phyloP scores from a whole-genome alignment of 1,140 invertebrate species.

The Acromyrmex charruanus region DNA sequence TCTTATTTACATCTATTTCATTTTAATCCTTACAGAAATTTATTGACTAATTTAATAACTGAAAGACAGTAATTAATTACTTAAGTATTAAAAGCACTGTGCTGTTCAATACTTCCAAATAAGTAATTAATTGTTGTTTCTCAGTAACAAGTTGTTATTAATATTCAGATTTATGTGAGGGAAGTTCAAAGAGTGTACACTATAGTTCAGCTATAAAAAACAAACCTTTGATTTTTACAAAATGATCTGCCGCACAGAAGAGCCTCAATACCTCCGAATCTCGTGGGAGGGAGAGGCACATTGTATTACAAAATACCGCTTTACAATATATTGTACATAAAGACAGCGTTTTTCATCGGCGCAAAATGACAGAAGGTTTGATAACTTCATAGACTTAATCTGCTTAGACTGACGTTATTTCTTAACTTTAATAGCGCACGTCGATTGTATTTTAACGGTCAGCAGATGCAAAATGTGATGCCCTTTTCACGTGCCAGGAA shows the following conservation, averaged over 20 bases:
- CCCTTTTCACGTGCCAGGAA: constrained; percentile 44
- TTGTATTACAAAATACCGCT: constrained; percentile 13
- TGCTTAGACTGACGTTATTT: background rate
- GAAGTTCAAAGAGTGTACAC: no score
- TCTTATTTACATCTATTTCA: no score
- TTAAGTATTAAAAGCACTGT: no score
- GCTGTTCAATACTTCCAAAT: no score
- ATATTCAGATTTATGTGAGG: no score
- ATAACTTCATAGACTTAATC: background rate
- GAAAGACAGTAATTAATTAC: no score
- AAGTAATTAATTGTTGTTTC: no score
- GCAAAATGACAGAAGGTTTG: background rate
- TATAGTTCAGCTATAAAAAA: no score
- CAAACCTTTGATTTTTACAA: background rate
- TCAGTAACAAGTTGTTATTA: no score
- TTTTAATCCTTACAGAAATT: no score
- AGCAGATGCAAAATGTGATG: background rate
- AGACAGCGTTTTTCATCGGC: background rate
- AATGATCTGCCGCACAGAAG: background rate
- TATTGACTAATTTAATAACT: no score
- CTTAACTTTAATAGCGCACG: constrained; percentile 13
- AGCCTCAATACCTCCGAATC: background rate
- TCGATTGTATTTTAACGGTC: constrained; percentile 6
- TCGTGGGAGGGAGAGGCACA: background rate
- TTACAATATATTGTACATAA: constrained; percentile 2